phyloP scores from a whole-genome alignment of 2,113 vertebrate species.

The Charina bottae region DNA sequence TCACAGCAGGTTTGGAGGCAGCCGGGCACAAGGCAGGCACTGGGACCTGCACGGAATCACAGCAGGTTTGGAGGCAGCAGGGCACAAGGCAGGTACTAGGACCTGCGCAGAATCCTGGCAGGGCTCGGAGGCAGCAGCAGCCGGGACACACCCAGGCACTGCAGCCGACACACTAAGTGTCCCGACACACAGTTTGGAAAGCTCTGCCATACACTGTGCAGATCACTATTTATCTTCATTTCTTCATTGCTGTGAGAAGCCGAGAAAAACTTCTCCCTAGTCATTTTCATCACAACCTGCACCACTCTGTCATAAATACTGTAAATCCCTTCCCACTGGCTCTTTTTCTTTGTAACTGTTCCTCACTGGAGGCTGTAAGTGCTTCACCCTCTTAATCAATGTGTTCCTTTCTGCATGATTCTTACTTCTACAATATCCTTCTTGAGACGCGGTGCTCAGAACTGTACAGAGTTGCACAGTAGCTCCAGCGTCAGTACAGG shows the following conservation, averaged over 20 bases:
- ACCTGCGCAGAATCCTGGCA: too few species aligned
- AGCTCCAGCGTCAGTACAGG: not conserved
- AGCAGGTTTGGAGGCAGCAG: too few species aligned
- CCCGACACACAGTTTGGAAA: too few species aligned
- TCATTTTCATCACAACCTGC: not conserved
- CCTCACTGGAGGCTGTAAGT: not conserved
- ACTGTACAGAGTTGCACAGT: not conserved
- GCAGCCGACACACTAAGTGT: too few species aligned
- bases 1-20: too few species aligned
- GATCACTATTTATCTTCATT: not conserved
- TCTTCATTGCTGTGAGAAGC: not conserved
- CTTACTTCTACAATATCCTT: not conserved
- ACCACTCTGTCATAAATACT: not conserved
- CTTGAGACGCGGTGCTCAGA: not conserved
- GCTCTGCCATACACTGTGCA: not conserved
- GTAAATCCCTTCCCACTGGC: not conserved
- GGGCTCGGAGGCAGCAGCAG: too few species aligned
- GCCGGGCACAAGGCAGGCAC: too few species aligned
- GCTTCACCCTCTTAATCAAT: not conserved
- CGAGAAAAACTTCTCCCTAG: not conserved
- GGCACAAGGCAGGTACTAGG: too few species aligned
- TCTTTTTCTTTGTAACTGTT: not conserved
- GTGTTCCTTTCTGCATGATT: not conserved
- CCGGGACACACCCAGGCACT: too few species aligned
- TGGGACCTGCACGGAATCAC: too few species aligned